These are phyloP conservation scores for Cotesia chilonis DNA, from an alignment of 1,140 invertebrate species.

Conservation along the genomic window DNA sequence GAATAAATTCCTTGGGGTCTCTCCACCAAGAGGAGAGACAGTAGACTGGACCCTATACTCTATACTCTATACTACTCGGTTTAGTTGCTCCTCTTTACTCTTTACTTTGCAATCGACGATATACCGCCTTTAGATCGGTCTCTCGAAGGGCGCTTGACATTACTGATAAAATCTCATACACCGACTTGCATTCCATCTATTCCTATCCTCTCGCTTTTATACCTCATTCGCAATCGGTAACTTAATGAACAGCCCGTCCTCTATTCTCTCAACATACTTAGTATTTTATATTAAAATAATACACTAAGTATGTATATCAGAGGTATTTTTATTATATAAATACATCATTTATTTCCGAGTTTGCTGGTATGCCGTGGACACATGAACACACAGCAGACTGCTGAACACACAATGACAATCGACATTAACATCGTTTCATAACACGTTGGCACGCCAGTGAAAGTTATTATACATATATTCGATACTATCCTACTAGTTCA, in stretches of 20 bases:
- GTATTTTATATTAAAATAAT: neutral
- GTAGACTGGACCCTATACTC: neutral
- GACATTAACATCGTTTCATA: slow-evolving; percentile 21
- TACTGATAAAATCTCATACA: slow-evolving; percentile 34
- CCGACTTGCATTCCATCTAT: slow-evolving; percentile 31
- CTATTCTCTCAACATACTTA: neutral
- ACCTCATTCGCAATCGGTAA: slow-evolving; percentile 20
- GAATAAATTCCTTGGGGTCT: slow-evolving; percentile 17
- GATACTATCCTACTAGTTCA: neutral
- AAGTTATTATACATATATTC: slow-evolving; percentile 15
- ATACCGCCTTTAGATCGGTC: slow-evolving; percentile 32
- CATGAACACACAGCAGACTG: slow-evolving; percentile 11
- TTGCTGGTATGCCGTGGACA: neutral
- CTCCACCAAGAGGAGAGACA: neutral
- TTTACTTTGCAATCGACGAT: slow-evolving; percentile 30
- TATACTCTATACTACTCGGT: neutral
- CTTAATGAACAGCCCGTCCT: slow-evolving; percentile 27
- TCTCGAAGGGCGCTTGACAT: slow-evolving; percentile 31
- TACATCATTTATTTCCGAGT: neutral
- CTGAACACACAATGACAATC: slow-evolving; percentile 18
- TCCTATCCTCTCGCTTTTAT: slow-evolving; percentile 31
- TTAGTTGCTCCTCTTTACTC: slow-evolving; percentile 12
- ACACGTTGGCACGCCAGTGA: slow-evolving; percentile 16
- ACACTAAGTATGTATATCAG: neutral
- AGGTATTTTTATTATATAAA: neutral